Conservation (phyloP, 2,113 vertebrate species). For the Pachyramphus minor region DNA sequence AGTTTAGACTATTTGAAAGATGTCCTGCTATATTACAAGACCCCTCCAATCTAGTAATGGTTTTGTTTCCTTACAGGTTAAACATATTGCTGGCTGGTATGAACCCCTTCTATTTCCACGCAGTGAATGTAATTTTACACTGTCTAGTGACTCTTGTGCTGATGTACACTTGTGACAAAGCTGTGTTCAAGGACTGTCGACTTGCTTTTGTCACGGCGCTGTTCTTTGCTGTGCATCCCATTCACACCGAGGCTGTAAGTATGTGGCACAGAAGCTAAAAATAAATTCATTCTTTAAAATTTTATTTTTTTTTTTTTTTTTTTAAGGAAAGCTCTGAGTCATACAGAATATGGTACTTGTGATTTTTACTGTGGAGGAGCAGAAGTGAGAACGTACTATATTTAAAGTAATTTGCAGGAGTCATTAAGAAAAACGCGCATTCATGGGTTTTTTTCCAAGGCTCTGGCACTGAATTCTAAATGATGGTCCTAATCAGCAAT, state of each 20-base stretch:
- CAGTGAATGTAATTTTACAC: constrained; percentile 88
- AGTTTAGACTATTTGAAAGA: neutral
- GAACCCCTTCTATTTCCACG: constrained; percentile 90
- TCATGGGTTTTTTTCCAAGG: too few relatives aligned
- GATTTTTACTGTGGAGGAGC: neutral
- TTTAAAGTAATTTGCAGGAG: neutral
- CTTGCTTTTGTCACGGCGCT: constrained; percentile 85
- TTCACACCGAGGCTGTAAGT: constrained; percentile 98
- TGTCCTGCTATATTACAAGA: neutral
- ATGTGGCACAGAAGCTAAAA: neutral
- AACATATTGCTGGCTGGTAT: constrained; percentile 89
- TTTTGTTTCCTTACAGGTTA: constrained; percentile 74
- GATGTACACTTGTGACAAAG: constrained; percentile 84
- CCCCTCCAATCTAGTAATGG: neutral
- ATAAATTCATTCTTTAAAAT: neutral
- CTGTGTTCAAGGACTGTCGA: constrained; percentile 80
- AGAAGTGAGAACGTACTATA: neutral
- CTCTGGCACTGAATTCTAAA: neutral
- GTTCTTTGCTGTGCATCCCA: constrained; percentile 91
- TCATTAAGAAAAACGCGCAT: neutral
- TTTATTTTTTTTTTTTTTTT: neutral
- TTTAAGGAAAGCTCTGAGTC: neutral
- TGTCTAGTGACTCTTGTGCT: constrained; percentile 85
- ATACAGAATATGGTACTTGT: neutral
- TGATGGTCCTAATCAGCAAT: neutral